These are phyloP conservation scores for Clunio marinus DNA, from an alignment of 2,888 invertebrate genomes.

Conservation along the genomic window DNA sequence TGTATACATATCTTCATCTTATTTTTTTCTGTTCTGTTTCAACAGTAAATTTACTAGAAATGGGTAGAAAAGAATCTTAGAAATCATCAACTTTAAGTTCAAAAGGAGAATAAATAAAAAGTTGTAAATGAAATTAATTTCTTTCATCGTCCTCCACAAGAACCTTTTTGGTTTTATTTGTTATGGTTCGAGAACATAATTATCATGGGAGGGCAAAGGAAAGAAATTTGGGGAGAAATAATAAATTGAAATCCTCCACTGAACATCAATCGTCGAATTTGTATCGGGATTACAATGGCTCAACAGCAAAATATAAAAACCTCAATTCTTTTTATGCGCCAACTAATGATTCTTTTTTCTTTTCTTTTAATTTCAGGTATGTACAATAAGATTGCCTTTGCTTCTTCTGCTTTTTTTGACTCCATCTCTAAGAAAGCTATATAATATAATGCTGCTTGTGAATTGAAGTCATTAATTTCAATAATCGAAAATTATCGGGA, in stretches of 20 bases:
- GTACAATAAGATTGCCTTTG: background rate
- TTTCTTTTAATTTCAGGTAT: constrained; percentile 30
- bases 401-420: background rate
- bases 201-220: too few species aligned
- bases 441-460: constrained; percentile 14
- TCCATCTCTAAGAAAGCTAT: background rate
- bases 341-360: constrained; percentile 31
- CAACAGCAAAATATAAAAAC: constrained; percentile 5
- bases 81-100: too few species aligned
- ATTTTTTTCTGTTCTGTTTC: too few species aligned
- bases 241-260: background rate
- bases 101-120: too few species aligned
- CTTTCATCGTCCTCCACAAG: too few species aligned
- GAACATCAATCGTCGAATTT: background rate
- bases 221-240: background rate
- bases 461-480: constrained; percentile 38
- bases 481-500: constrained; percentile 21
- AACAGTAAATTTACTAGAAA: too few species aligned
- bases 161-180: too few species aligned
- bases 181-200: too few species aligned
- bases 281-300: constrained; percentile 1
- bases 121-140: too few species aligned
- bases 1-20: too few species aligned
- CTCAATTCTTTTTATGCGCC: background rate
- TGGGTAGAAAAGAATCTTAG: too few species aligned